Evolutionary conservation across 2,888 invertebrate species (phyloP).

Genomic region (Clostera curtula): DNA sequence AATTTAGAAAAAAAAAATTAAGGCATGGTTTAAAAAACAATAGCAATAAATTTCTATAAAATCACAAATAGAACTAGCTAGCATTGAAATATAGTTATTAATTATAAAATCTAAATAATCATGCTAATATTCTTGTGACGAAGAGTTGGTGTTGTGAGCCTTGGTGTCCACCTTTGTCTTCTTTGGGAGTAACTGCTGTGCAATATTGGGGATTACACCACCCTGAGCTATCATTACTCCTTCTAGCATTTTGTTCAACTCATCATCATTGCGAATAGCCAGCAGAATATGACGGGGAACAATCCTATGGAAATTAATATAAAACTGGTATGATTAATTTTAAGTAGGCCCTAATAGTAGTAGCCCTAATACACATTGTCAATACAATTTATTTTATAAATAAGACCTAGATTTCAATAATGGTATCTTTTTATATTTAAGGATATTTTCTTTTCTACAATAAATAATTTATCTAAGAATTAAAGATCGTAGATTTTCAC

Average conservation of each 20-base stretch:
- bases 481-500: no score
- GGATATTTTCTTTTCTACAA: no score
- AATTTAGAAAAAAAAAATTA: no score
- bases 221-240: constrained; percentile 90
- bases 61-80: background rate
- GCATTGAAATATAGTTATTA: background rate
- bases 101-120: background rate
- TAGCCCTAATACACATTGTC: no score
- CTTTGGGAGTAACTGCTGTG: constrained; percentile 83
- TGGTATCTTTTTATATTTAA: no score
- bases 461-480: no score
- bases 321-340: no score
- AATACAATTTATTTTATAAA: no score
- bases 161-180: constrained; percentile 68
- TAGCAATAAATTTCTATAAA: background rate
- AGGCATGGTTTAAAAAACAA: no score
- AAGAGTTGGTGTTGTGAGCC: constrained; percentile 13
- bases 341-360: no score
- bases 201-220: constrained; percentile 88
- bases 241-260: constrained; percentile 83
- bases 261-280: constrained; percentile 88
- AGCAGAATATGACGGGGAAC: constrained; percentile 86
- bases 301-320: no score
- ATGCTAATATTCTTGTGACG: constrained; percentile 35
- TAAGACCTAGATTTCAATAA: no score